Evolutionary conservation across 2,888 invertebrate species (phyloP).

Genomic region (Diaperis boleti): DNA sequence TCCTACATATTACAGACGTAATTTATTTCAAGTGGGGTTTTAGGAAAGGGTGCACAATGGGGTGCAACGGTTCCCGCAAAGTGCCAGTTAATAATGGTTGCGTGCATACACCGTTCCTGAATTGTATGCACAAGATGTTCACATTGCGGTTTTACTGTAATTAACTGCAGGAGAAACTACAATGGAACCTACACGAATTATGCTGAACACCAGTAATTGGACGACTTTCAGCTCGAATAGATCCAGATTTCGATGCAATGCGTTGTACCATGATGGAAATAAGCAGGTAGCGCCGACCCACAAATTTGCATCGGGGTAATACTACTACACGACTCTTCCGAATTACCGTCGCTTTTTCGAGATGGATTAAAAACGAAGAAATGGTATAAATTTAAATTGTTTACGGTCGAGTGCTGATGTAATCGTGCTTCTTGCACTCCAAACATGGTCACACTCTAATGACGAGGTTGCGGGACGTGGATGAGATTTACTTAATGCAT

Average conservation of each 20-base stretch:
- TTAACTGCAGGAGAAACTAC: constrained; percentile 42
- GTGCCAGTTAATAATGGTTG: constrained; percentile 49
- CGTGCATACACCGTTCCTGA: constrained; percentile 41
- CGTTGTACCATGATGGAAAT: constrained; percentile 8
- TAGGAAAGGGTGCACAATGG: constrained; percentile 44
- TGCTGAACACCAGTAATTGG: constrained; percentile 35
- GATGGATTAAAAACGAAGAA: background rate
- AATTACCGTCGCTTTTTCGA: background rate
- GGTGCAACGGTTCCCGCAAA: constrained; percentile 50
- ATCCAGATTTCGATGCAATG: constrained; percentile 22
- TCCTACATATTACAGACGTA: constrained; percentile 42
- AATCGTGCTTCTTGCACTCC: constrained; percentile 2
- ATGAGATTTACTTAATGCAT: constrained; percentile 1
- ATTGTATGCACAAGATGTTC: constrained; percentile 50
- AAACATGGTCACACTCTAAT: constrained; percentile 8
- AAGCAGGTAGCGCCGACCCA: background rate
- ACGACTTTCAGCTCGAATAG: constrained; percentile 29
- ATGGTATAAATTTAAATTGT: constrained; percentile 2
- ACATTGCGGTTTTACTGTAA: constrained; percentile 48
- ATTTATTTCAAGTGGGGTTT: constrained; percentile 47
- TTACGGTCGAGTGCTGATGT: constrained; percentile 1
- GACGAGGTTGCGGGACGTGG: background rate
- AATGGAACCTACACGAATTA: constrained; percentile 39
- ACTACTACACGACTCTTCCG: background rate
- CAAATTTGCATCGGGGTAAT: too few species aligned